Evolutionary conservation across 2,888 invertebrate genomes (phyloP), one percentile per base, ranked within the genome.

Genomic region (Mycalesis mineus): DNA sequence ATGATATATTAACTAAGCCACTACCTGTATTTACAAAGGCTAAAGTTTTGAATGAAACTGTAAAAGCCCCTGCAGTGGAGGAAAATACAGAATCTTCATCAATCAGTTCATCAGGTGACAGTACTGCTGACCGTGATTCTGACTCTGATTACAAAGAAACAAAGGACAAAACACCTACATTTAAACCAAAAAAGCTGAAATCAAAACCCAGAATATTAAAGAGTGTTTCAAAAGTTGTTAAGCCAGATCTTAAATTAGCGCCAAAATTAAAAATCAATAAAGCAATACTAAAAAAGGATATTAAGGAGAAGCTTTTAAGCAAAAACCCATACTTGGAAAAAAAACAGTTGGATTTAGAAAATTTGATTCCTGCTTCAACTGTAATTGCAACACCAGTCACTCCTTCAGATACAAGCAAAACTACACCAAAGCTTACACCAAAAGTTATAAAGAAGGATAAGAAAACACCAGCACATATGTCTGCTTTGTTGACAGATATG

Each of bases 381-480:
- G 65, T 75, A 49, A 67, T 71, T 50, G 70, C 71, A 53, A 78
- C 77, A 66, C 72, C 78, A 67, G 65, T 75, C 5, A 60, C 52
- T 53, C 45, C 70, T 47, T 44, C 70, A 58, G 85, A 84, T 54
- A 65, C 73, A 37, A 72, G 65, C 63, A 91, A 91, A 74, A 81
- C 84, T 66, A 69, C 80, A 31, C 70, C 84, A 0, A 92, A 92
- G 80, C 82, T 82, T 55, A 68, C 72, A 52, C 74, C 77, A 42
- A 88, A 88, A 68, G 62, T 74, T 17, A 61, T 77, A 7, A 89
- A 83, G 65, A 90, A 86, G 67, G 91, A 91, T 61, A 91, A 92
- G 62, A 93, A 93, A 74, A 90, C 91, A 31, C 92, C 93, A 14
- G 90, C 92, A 13, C 92, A 91, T 71, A 84, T 92, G 45, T 91